Conservation (phyloP, 2,797 vertebrate genomes). For the Falco columbarius region DNA sequence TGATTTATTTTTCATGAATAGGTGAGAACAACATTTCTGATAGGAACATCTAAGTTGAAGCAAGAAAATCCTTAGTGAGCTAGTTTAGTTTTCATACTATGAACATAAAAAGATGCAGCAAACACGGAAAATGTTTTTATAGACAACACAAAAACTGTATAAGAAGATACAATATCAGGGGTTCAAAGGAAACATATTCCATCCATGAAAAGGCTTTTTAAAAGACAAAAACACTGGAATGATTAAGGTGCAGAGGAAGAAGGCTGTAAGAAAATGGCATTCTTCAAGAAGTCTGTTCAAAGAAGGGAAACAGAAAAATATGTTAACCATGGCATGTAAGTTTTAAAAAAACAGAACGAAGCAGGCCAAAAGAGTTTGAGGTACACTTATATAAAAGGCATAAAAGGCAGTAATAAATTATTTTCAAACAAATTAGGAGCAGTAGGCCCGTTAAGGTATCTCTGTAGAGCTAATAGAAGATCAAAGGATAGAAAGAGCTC, state of each 20-base stretch:
- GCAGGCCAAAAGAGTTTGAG: neutral
- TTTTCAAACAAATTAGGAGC: neutral
- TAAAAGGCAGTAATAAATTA: neutral
- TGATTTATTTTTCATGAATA: constrained; percentile 15
- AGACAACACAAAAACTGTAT: neutral
- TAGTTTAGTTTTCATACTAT: neutral
- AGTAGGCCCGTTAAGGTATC: neutral
- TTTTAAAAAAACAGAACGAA: neutral
- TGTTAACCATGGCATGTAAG: neutral
- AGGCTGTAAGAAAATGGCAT: neutral
- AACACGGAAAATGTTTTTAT: neutral
- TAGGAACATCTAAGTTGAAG: neutral
- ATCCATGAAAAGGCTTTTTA: neutral
- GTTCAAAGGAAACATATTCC: neutral
- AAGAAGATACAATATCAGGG: neutral
- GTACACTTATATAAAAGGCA: neutral
- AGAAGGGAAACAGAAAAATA: neutral
- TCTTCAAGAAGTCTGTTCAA: neutral
- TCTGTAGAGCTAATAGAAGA: neutral
- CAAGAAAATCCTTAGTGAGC: neutral
- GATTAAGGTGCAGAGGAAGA: neutral
- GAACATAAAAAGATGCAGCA: neutral
- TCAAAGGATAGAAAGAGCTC: neutral
- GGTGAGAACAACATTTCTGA: constrained; percentile 8
- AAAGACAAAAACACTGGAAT: neutral